These are phyloP conservation scores for Nemapogon koenigi DNA, from an alignment of 2,888 invertebrate genomes.

Conservation along the genomic window DNA sequence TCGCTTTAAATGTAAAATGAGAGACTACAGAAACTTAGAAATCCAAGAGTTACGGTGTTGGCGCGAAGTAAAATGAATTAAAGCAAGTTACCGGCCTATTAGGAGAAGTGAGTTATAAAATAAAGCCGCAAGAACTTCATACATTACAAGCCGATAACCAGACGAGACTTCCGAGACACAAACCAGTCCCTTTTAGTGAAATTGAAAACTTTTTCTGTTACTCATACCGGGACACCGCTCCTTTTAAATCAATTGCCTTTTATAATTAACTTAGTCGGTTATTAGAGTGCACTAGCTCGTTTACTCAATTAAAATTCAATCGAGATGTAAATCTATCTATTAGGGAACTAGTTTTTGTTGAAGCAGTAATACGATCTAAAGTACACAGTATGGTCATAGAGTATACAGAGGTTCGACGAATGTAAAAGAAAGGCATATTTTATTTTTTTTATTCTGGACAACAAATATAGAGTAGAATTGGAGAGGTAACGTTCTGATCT, in stretches of 20 bases:
- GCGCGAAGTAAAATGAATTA: constrained; percentile 47
- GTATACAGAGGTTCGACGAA: too few species aligned
- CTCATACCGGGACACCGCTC: constrained; percentile 58
- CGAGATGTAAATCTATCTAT: constrained; percentile 50
- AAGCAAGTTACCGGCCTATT: constrained; percentile 49
- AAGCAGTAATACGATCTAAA: constrained; percentile 37
- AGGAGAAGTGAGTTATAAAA: constrained; percentile 63
- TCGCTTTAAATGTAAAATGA: too few species aligned
- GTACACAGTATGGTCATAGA: too few species aligned
- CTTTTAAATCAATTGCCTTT: constrained; percentile 64
- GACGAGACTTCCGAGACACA: constrained; percentile 64
- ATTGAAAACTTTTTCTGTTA: constrained; percentile 67
- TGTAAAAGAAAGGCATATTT: too few species aligned
- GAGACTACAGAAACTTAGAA: too few species aligned
- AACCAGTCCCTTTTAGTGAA: constrained; percentile 67
- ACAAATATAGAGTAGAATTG: too few species aligned
- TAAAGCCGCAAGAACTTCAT: constrained; percentile 60
- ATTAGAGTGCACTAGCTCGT: constrained; percentile 54
- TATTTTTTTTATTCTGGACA: too few species aligned
- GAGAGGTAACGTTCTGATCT: too few species aligned
- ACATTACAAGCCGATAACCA: constrained; percentile 66
- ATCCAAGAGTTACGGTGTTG: too few species aligned
- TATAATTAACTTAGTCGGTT: constrained; percentile 60
- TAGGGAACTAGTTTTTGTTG: constrained; percentile 44
- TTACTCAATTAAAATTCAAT: constrained; percentile 57